These are phyloP conservation scores for Lepilemur ruficaudatus DNA, from an alignment of 2,797 vertebrate genomes.

Conservation along the genomic window DNA sequence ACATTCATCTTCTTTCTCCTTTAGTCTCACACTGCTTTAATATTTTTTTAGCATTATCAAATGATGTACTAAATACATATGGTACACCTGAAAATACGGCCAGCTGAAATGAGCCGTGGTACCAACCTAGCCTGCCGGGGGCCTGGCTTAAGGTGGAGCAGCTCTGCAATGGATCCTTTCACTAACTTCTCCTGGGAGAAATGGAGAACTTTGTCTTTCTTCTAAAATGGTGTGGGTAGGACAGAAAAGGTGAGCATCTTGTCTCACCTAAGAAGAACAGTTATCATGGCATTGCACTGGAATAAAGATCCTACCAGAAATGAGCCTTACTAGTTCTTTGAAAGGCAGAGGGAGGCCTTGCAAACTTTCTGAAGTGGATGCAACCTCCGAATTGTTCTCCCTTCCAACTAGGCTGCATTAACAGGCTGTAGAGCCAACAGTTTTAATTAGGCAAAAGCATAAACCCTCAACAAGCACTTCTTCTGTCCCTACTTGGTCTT, in stretches of 20 bases:
- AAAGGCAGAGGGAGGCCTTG: neutral
- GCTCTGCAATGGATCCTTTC: neutral
- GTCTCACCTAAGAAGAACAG: neutral
- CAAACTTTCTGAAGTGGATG: constrained; percentile 61
- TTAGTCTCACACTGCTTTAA: constrained; percentile 84
- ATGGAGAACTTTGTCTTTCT: constrained; percentile 63
- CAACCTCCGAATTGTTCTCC: neutral
- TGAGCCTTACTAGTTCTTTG: neutral
- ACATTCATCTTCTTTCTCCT: constrained; percentile 87
- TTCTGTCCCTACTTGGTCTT: neutral
- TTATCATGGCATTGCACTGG: accelerated
- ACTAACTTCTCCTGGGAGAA: constrained; percentile 64
- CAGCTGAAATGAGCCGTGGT: constrained; percentile 10
- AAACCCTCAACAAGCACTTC: neutral
- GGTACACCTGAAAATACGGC: constrained; percentile 69
- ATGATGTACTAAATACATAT: constrained; percentile 78
- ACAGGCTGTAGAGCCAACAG: neutral
- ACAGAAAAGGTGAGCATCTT: neutral
- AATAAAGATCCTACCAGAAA: neutral
- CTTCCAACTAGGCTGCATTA: neutral
- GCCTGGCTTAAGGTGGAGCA: neutral
- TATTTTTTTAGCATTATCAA: constrained; percentile 80
- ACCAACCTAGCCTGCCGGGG: neutral
- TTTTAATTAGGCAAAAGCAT: constrained; percentile 21
- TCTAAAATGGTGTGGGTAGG: neutral